These are phyloP conservation scores for Caenorhabditis macrosperma DNA, from an alignment of 2,888 invertebrate species.

Conservation along the genomic window DNA sequence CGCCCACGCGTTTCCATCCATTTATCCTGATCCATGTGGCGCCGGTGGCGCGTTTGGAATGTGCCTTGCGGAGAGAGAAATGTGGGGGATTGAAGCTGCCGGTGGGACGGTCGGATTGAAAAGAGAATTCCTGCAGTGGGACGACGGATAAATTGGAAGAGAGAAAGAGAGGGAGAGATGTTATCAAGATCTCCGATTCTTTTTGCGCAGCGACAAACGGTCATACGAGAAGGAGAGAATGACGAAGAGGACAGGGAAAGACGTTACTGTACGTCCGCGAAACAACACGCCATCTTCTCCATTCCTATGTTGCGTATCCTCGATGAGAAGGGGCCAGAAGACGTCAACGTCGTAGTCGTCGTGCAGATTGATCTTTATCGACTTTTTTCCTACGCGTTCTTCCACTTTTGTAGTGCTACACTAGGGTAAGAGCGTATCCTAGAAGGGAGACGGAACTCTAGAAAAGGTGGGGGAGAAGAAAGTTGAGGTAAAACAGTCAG, in stretches of 20 bases:
- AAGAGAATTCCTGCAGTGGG: background rate
- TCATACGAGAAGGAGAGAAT: slow-evolving; percentile 3
- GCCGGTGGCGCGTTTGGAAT: slow-evolving; percentile 23
- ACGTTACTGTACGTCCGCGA: slow-evolving; percentile 44
- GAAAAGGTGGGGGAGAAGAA: background rate
- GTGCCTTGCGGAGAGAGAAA: slow-evolving; percentile 21
- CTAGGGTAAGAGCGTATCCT: background rate
- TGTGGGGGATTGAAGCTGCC: background rate
- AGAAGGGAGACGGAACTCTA: background rate
- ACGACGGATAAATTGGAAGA: too few relatives aligned
- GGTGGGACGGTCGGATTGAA: background rate
- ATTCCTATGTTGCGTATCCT: slow-evolving; percentile 20
- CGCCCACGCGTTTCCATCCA: slow-evolving; percentile 17
- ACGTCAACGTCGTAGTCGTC: slow-evolving; percentile 11
- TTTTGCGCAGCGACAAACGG: slow-evolving; percentile 31
- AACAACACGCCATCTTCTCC: slow-evolving; percentile 4
- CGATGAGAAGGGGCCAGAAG: background rate
- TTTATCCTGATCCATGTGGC: background rate
- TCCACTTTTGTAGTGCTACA: slow-evolving; percentile 32
- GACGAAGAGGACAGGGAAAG: slow-evolving; percentile 1
- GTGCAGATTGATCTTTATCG: slow-evolving; percentile 40
- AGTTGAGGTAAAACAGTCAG: background rate
- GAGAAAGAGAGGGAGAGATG: slow-evolving; percentile 16
- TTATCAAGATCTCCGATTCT: slow-evolving; percentile 44
- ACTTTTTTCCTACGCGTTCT: slow-evolving; percentile 1